Evolutionary conservation across 2,113 vertebrate genomes (phyloP), one percentile per base, ranked within the genome.

Genomic region (Rallus limicola): DNA sequence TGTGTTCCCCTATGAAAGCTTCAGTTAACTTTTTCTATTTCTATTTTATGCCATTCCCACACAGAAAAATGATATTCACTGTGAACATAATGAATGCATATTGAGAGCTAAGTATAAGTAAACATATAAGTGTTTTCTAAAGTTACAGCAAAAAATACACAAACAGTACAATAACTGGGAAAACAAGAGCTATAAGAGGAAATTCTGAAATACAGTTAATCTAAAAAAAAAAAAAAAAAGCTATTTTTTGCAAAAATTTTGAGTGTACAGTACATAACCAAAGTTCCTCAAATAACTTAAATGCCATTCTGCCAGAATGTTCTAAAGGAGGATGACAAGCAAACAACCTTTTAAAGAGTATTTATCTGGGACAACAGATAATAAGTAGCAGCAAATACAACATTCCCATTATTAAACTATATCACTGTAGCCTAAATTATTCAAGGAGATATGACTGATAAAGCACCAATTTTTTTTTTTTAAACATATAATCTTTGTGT

Each of bases 51-150:
- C 29, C 60, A 26, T 77, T 87, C 91, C 70, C 82, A 96, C 84
- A 86, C 36, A 80, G 60, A 80, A 87, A 95, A 87, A 93, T 85
- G 0, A 88, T 74, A 90, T 95, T 95, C 82, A 88, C 91, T 95
- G 83, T 84, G 94, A 97, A 64, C 48, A 44, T 75, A 88, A 91
- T 52, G 80, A 91, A 64, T 52, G 38, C 34, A 71, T 64, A 64
- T 78, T 33, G 14, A 92, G 42, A 95, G 63, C 42, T 90, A 92
- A 94, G 84, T 58, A 78, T 75, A 95, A 87, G 74, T 79, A 94
- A 94, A 93, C 25, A 81, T 52, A 9, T 8, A 81, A 80, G 21
- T 46, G n/a, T 81, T 80, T 23, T 4, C 82, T 93, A 21, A 88
- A 85, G 87, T 76, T 67, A 82, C 17, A 80, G 64, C 34, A 69